Conservation (phyloP, 2,797 vertebrate species). For the Petrocephalus sullivani region DNA sequence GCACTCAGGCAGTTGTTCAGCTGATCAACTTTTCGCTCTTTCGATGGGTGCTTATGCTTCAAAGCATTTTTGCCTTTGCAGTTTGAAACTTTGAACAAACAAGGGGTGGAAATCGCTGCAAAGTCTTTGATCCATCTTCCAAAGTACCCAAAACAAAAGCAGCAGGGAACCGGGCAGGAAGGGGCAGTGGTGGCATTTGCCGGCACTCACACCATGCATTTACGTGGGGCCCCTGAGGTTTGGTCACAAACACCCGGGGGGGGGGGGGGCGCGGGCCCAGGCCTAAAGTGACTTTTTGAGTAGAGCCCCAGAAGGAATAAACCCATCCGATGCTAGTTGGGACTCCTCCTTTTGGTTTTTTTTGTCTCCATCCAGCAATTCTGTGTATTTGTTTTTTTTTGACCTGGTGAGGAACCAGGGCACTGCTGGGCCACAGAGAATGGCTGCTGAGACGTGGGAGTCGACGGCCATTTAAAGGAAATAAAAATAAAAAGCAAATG, state of each 20-base stretch:
- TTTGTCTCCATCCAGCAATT: background rate
- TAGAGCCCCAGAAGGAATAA: background rate
- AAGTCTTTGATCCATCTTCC: background rate
- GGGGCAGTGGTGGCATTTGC: background rate
- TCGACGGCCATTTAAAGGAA: slow-evolving; percentile 21
- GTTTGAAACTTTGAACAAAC: background rate
- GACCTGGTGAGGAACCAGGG: background rate
- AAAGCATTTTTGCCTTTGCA: background rate
- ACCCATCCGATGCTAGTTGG: background rate
- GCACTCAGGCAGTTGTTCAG: background rate
- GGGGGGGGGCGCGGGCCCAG: too few species aligned
- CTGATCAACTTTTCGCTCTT: background rate
- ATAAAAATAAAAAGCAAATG: slow-evolving; percentile 28
- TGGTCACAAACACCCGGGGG: too few species aligned
- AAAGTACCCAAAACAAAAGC: background rate
- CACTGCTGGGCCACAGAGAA: background rate
- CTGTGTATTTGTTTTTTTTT: background rate
- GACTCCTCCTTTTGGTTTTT: background rate
- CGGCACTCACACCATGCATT: background rate
- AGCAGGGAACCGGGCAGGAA: background rate
- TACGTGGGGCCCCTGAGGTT: background rate
- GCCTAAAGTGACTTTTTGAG: too few species aligned
- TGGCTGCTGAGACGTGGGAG: slow-evolving; percentile 17
- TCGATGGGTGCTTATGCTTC: background rate
- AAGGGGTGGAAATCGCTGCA: background rate